Conservation (phyloP, 2,888 invertebrate species). For the Schrankia costaestrigalis region DNA sequence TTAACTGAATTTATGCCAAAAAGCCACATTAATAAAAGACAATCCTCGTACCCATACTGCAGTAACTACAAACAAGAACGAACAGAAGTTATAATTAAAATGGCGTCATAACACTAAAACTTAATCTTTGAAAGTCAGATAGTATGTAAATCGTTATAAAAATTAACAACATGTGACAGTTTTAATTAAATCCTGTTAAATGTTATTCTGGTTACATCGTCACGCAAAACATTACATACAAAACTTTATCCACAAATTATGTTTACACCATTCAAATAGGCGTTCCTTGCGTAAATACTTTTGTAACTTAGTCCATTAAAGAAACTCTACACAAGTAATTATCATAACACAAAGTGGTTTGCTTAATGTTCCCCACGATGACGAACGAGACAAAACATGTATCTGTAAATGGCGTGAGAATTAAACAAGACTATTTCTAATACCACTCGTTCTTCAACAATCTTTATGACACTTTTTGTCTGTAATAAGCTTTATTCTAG, state of each 20-base stretch:
- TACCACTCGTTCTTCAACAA: conserved; percentile 3
- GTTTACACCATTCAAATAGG: conserved; percentile 74
- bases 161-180: conserved; percentile 47
- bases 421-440: conserved; percentile 20
- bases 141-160: too few species aligned
- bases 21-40: too few species aligned
- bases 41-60: too few species aligned
- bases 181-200: conserved; percentile 63
- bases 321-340: conserved; percentile 67
- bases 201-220: conserved; percentile 57
- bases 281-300: conserved; percentile 68
- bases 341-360: conserved; percentile 64
- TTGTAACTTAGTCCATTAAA: conserved; percentile 70
- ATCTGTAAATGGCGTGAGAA: conserved; percentile 28
- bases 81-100: too few species aligned
- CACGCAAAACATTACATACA: conserved; percentile 62
- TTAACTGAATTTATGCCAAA: too few species aligned
- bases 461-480: conserved; percentile 25
- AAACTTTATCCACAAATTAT: conserved; percentile 74
- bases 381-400: conserved; percentile 41
- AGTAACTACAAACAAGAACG: too few species aligned
- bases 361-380: conserved; percentile 54
- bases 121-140: conserved; percentile 17
- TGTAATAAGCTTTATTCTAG: conserved; percentile 54
- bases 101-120: not conserved